These are phyloP conservation scores for Drosophila pseudotakahashii DNA, from an alignment of 2,888 invertebrate genomes.

Conservation along the genomic window DNA sequence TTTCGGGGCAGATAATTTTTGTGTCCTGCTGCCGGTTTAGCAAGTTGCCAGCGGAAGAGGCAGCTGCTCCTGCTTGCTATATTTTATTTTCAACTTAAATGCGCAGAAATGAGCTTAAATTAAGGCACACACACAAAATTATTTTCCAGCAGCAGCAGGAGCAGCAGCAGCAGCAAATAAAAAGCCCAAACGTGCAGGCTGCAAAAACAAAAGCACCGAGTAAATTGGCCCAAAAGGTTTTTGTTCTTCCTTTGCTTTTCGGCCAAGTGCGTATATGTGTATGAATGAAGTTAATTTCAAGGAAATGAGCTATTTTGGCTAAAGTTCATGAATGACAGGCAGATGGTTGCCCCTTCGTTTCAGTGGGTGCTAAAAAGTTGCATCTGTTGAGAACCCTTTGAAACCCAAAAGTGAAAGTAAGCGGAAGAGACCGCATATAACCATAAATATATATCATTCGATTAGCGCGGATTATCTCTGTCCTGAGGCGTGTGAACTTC, in stretches of 20 bases:
- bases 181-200: constrained; percentile 71
- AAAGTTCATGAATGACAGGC: constrained; percentile 50
- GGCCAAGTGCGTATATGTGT: constrained; percentile 38
- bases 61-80: constrained; percentile 66
- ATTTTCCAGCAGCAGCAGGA: constrained; percentile 60
- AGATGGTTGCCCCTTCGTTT: constrained; percentile 30
- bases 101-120: constrained; percentile 80
- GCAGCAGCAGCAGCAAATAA: constrained; percentile 62
- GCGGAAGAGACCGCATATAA: not conserved
- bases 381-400: constrained; percentile 15
- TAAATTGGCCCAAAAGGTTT: constrained; percentile 69
- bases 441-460: constrained; percentile 20
- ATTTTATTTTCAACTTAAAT: constrained; percentile 75
- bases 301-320: constrained; percentile 73
- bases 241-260: constrained; percentile 13
- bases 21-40: constrained; percentile 71
- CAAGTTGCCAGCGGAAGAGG: constrained; percentile 61
- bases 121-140: constrained; percentile 75
- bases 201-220: constrained; percentile 48
- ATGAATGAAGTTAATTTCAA: constrained; percentile 73
- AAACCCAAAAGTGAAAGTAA: constrained; percentile 28
- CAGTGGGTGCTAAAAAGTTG: constrained; percentile 21
- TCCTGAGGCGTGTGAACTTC: constrained; percentile 65
- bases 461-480: constrained; percentile 31
- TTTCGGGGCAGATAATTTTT: constrained; percentile 70